Percentiles rank a stretch among this genome's conserved stretches.
Evolutionary conservation across 2,797 vertebrate genomes (phyloP).

Genomic region (Vespertilio murinus): DNA sequence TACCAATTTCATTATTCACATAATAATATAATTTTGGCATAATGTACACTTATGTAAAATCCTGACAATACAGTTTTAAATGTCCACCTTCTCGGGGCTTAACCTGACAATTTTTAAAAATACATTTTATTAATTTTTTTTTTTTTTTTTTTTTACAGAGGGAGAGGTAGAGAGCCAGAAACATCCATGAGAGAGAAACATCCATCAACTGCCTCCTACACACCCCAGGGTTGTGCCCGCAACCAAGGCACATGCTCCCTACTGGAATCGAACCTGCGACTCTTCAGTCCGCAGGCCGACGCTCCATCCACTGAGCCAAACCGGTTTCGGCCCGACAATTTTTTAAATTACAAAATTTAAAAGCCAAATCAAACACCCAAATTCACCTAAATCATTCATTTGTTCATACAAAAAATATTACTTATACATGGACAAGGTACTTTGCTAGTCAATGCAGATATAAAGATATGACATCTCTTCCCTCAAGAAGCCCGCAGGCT

Average conservation of each 20-base stretch:
- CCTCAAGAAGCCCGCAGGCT: not conserved
- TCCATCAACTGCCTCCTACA: too few relatives aligned
- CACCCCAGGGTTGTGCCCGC: too few relatives aligned
- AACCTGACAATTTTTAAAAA: too few relatives aligned
- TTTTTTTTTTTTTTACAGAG: too few relatives aligned
- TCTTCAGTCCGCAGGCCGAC: too few relatives aligned
- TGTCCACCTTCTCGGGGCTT: not conserved
- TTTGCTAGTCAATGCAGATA: not conserved
- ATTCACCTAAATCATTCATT: not conserved
- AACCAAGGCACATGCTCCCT: too few relatives aligned
- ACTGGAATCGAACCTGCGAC: too few relatives aligned
- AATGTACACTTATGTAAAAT: conserved; percentile 43
- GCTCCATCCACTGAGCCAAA: too few relatives aligned
- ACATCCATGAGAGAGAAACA: too few relatives aligned
- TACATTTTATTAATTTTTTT: too few relatives aligned
- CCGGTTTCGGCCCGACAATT: not conserved
- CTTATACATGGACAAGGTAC: not conserved
- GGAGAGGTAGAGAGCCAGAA: too few relatives aligned
- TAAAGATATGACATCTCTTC: not conserved
- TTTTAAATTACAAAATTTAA: conserved; percentile 19
- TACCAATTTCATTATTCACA: not conserved
- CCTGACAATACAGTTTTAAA: conserved; percentile 8
- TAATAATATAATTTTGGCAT: conserved; percentile 17
- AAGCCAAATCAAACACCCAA: conserved; percentile 9
- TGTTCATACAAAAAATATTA: not conserved